Evolutionary conservation across 23 tunicate genomes (phyloP), one percentile per base, ranked within the genome.

Genomic region (Ciona savignyi): DNA sequence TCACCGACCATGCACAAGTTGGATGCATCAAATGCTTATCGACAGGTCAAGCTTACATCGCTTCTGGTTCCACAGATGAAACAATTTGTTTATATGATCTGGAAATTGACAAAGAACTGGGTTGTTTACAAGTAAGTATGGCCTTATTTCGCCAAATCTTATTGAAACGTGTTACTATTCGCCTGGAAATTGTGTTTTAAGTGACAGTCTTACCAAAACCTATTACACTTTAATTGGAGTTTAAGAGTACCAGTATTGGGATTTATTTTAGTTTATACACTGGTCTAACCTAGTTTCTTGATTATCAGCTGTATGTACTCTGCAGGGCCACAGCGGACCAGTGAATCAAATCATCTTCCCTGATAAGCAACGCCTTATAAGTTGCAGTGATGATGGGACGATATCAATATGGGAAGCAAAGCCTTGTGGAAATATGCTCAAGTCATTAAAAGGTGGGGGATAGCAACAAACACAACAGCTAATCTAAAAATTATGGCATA

Each of bases 371-470:
- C 80, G 74, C 6, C 34, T 91, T 19, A 70, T 91, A 33, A 84
- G 97, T 67, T 67, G 95, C 34, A 73, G 97, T 66, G 97, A 91
- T 42, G 97, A 91, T 80, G 97, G 97, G 30, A 64, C 26, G 19
- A 84, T 91, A 26, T 79, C 79, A 61, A 72, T 91, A 1, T 91
- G 86, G 86, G 80, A 75, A 48, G 81, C 56, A 70, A 69, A 69
- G 28, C 49, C 74, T 4, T 68, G 62, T 2, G 81, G 87, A 78
- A 73, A 71, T 26, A 21, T 80, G 30, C 49, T 83, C 25, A 80
- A 83, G 70, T 65, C 83, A 1, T 34, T 91, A 25, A 35, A 69
- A 65, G 84, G 89, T 77, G 28, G 34, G n/a, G 25, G 68, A 32
- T 24, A 74, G 30, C 4, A 25, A 25, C 34, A 15, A 29, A 25